phyloP scores from a whole-genome alignment of 2,797 vertebrate genomes.

The Hozukius guyotensis region DNA sequence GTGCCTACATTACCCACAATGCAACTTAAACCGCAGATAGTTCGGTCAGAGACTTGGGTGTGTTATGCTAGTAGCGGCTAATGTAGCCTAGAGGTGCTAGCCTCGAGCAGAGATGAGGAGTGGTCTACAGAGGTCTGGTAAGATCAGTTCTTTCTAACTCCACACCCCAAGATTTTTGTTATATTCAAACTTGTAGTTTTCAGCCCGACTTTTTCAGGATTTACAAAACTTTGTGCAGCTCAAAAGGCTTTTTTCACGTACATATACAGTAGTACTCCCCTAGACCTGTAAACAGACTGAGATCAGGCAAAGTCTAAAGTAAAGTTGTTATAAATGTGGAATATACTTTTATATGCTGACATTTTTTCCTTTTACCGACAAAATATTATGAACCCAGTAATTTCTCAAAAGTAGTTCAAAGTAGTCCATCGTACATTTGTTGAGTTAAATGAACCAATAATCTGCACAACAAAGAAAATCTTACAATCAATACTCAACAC shows the following conservation, averaged over 20 bases:
- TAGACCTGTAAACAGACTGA: not conserved
- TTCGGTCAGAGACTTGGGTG: no score
- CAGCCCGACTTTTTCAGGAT: not conserved
- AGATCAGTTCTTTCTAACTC: no score
- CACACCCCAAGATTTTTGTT: no score
- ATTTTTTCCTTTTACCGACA: not conserved
- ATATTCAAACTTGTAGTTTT: no score
- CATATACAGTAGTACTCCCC: not conserved
- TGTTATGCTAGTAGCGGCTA: not conserved
- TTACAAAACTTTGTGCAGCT: not conserved
- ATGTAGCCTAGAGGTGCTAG: not conserved
- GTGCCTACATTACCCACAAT: not conserved
- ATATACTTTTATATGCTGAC: not conserved
- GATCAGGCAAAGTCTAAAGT: no score
- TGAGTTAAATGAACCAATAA: not conserved
- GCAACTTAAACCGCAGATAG: not conserved
- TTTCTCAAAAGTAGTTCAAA: no score
- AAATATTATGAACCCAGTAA: not conserved
- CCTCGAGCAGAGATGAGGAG: no score
- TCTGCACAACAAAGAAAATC: not conserved
- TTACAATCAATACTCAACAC: slow-evolving; percentile 66
- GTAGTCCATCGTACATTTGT: not conserved
- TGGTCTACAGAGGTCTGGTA: no score
- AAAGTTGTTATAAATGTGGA: not conserved
- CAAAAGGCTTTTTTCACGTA: not conserved